Percentiles rank a stretch among this genome's conserved stretches.
Evolutionary conservation across 2,888 invertebrate genomes (phyloP).

Genomic region (Cantharis lateralis): DNA sequence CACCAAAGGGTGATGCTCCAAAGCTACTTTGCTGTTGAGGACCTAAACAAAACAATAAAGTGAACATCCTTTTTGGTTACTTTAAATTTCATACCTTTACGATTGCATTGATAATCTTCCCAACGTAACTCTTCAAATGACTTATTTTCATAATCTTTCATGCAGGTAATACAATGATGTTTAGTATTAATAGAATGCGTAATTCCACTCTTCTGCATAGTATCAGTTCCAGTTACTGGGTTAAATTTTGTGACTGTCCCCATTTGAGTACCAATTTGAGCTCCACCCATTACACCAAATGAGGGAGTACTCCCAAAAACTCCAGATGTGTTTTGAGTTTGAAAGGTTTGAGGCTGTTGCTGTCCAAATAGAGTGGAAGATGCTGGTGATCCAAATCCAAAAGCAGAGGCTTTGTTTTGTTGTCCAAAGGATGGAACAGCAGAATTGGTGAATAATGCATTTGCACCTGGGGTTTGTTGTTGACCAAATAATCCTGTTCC

Average conservation of each 20-base stretch:
- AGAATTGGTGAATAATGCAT: conserved; percentile 67
- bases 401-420: conserved; percentile 61
- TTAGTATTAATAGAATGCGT: conserved; percentile 87
- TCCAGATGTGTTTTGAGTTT: conserved; percentile 44
- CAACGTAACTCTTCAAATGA: conserved; percentile 91
- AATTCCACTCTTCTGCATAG: conserved; percentile 86
- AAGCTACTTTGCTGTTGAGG: conserved; percentile 51
- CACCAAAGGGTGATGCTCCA: conserved; percentile 57
- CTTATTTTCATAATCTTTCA: conserved; percentile 97
- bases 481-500: conserved; percentile 38
- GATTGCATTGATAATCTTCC: conserved; percentile 90
- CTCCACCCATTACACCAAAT: conserved; percentile 47
- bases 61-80: conserved; percentile 40
- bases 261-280: conserved; percentile 48
- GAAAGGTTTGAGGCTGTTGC: conserved; percentile 52
- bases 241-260: conserved; percentile 87
- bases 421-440: conserved; percentile 61
- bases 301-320: conserved; percentile 60
- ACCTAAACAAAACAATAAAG: conserved; percentile 35
- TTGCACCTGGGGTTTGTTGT: conserved; percentile 53
- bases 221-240: conserved; percentile 86
- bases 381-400: conserved; percentile 48
- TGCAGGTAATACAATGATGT: conserved; percentile 96
- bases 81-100: conserved; percentile 69
- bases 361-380: conserved; percentile 23